Percentiles rank a stretch among this genome's conserved stretches.
Evolutionary conservation across 1,140 invertebrate genomes (phyloP).

Genomic region (Micrasema longulum): DNA sequence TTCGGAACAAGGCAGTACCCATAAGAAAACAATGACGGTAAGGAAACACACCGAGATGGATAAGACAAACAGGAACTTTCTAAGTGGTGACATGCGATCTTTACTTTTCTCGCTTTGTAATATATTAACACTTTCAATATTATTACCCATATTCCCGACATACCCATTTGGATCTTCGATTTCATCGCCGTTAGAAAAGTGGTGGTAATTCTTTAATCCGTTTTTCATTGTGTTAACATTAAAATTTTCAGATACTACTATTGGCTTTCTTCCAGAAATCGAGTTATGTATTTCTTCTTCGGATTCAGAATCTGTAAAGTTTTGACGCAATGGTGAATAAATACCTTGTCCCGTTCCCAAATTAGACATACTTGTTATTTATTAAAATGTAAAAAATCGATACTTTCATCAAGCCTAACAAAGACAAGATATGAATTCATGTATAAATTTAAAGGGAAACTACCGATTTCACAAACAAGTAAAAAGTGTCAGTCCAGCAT

Average conservation of each 20-base stretch:
- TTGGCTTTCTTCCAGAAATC: conserved; percentile 58
- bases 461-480: no score
- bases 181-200: conserved; percentile 50
- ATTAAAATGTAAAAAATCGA: conserved; percentile 39
- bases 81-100: conserved; percentile 59
- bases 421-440: conserved; percentile 14
- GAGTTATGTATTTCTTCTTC: conserved; percentile 72
- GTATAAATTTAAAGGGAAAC: neutral
- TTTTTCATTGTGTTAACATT: conserved; percentile 48
- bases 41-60: conserved; percentile 78
- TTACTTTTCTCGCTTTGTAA: conserved; percentile 46
- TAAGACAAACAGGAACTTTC: conserved; percentile 74
- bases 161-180: conserved; percentile 51
- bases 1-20: conserved; percentile 79
- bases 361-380: conserved; percentile 41
- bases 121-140: conserved; percentile 49
- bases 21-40: conserved; percentile 79
- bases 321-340: conserved; percentile 79
- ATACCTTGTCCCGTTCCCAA: conserved; percentile 60
- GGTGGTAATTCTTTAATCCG: conserved; percentile 41
- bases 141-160: conserved; percentile 39
- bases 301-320: conserved; percentile 79
- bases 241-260: conserved; percentile 26
- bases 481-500: no score
- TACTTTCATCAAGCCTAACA: conserved; percentile 18